Evolutionary conservation across 2,888 invertebrate genomes (phyloP), one percentile per base, ranked within the genome.

Genomic region (Dusona sp.): DNA sequence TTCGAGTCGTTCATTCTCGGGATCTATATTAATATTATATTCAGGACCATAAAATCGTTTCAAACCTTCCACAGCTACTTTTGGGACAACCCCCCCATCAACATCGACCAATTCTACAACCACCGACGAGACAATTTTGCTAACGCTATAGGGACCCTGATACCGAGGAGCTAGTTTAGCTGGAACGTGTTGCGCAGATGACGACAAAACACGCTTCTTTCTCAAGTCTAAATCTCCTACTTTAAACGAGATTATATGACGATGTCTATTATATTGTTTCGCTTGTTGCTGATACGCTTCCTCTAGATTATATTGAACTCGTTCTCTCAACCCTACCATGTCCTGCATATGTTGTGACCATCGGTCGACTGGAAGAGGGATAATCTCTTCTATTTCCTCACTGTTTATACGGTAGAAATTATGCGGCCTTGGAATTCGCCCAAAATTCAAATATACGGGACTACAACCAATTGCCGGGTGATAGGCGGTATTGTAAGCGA

Each of bases 401-500:
- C 7, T 13, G 11, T 8, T 48, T 2, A 16, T 16, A 0, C 70
- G 22, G 13, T 54, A 48, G 6, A 75, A 81, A 3, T 29, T 48
- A 29, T 68, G 75, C 0, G 75, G 82, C 4, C 4, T 7, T 0
- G 77, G 83, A 1, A 33, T 19, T 29, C 83, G 25, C 0, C 83
- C 70, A 7, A 64, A 51, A 13, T 83, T 83, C 1, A 83, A 22
- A 16, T 57, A 77, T 0, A 70, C 77, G 4, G 77, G 83, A 19
- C 70, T 64, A 8, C 6, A 33, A 22, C 19, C 82, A 3, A 75
- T 19, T 2, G 7, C 42, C 0, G 75, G 77, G 0, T 83, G 70
- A 16, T 64, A n/a, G 0, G 68, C 70, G n/a, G 77, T 83, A 3
- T 83, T 82, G 36, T 82, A 82, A 2, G 82, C 82, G 25, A 42